Conservation (phyloP, 2,888 invertebrate genomes). For the Alsophila aescularia region DNA sequence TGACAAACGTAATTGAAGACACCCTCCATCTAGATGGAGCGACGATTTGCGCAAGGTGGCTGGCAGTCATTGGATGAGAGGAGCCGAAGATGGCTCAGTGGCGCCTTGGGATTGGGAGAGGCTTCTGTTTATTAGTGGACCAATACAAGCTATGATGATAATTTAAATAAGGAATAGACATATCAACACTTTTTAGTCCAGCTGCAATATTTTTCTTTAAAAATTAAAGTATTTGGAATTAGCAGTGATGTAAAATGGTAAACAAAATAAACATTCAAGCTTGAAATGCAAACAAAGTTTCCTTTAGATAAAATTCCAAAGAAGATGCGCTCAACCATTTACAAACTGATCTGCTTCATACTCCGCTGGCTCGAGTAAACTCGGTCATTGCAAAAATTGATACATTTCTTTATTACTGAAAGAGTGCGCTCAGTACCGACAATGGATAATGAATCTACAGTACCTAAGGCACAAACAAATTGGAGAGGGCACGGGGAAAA, state of each 20-base stretch:
- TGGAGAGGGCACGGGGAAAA: background rate
- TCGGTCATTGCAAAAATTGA: slow-evolving; percentile 42
- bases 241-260: background rate
- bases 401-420: slow-evolving; percentile 41
- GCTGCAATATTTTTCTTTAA: too few species aligned
- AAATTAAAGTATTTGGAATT: background rate
- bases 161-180: too few species aligned
- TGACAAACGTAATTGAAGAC: too few species aligned
- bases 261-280: background rate
- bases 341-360: slow-evolving; percentile 32
- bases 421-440: slow-evolving; percentile 34
- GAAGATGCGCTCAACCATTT: slow-evolving; percentile 37
- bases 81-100: too few species aligned
- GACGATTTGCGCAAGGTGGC: too few species aligned
- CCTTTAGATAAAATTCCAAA: slow-evolving; percentile 15
- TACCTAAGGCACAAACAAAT: background rate
- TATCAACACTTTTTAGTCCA: too few species aligned
- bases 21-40: too few species aligned
- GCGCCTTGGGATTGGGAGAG: too few species aligned
- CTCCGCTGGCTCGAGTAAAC: slow-evolving; percentile 42
- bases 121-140: too few species aligned
- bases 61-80: too few species aligned
- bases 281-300: background rate
- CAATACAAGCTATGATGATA: too few species aligned
- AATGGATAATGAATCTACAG: background rate